Conservation (phyloP, 2,888 invertebrate genomes). For the Gibbula magus region DNA sequence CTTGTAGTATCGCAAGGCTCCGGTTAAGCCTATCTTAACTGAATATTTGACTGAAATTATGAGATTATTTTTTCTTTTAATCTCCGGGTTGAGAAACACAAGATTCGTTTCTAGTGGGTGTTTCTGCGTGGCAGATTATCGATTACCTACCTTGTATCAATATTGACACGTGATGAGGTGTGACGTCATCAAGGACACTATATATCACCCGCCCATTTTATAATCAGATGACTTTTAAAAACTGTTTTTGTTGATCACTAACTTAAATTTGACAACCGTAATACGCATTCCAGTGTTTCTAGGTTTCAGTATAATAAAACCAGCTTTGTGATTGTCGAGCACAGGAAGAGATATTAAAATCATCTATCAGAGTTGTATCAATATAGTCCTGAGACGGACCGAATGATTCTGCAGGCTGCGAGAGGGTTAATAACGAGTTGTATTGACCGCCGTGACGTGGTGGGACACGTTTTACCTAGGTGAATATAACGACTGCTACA, state of each 20-base stretch:
- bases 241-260: neutral
- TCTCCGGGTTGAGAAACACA: neutral
- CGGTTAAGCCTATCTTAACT: too few species aligned
- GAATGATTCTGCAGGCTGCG: neutral
- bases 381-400: neutral
- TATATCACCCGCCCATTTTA: neutral
- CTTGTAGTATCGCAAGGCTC: too few species aligned
- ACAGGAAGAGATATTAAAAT: neutral
- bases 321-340: neutral
- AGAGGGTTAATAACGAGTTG: neutral
- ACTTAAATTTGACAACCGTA: neutral
- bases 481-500: neutral
- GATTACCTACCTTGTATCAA: neutral
- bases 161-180: neutral
- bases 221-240: neutral
- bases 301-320: neutral
- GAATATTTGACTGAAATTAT: neutral
- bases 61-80: neutral
- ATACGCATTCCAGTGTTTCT: neutral
- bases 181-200: neutral
- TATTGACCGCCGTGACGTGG: constrained; percentile 5
- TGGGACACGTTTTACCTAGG: neutral
- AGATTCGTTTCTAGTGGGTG: neutral
- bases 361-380: neutral
- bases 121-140: neutral